A percentile compares a stretch with the other conserved stretches of the same genome.
These are phyloP conservation scores for Ophion slaviceki DNA, from an alignment of 2,888 invertebrate species.

Conservation along the genomic window DNA sequence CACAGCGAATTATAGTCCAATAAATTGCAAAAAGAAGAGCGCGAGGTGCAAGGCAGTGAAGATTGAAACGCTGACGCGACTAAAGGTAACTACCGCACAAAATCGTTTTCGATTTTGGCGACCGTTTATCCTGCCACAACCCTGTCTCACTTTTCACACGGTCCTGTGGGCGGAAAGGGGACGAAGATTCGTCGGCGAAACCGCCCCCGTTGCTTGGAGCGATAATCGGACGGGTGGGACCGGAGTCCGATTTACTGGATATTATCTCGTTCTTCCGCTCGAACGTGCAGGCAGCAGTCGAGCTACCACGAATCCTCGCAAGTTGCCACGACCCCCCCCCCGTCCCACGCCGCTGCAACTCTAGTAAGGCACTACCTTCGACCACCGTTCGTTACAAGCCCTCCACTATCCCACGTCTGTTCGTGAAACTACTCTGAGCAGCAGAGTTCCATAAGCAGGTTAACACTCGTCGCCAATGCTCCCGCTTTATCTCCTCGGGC, in stretches of 20 bases:
- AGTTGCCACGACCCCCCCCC: slow-evolving; percentile 20
- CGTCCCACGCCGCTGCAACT: neutral
- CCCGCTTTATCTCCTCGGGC: neutral
- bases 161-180: slow-evolving; percentile 19
- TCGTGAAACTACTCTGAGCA: slow-evolving; percentile 22
- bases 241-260: slow-evolving; percentile 75
- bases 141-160: slow-evolving; percentile 60
- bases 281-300: slow-evolving; percentile 67
- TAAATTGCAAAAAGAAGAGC: neutral
- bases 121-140: slow-evolving; percentile 59
- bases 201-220: slow-evolving; percentile 46
- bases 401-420: slow-evolving; percentile 22
- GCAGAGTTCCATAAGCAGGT: slow-evolving; percentile 33
- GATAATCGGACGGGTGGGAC: slow-evolving; percentile 69
- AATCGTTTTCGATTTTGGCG: slow-evolving; percentile 67
- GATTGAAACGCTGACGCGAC: slow-evolving; percentile 34
- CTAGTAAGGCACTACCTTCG: slow-evolving; percentile 37
- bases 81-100: slow-evolving; percentile 57
- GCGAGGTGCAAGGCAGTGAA: neutral
- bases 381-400: slow-evolving; percentile 55
- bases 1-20: neutral
- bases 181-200: slow-evolving; percentile 45
- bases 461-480: slow-evolving; percentile 34
- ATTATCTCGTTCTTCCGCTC: slow-evolving; percentile 77
- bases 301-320: slow-evolving; percentile 56